Percentiles rank a stretch among this genome's conserved stretches.
Conservation (phyloP, 2,888 invertebrate species). For the Gastracanthus pulcherrimus region DNA sequence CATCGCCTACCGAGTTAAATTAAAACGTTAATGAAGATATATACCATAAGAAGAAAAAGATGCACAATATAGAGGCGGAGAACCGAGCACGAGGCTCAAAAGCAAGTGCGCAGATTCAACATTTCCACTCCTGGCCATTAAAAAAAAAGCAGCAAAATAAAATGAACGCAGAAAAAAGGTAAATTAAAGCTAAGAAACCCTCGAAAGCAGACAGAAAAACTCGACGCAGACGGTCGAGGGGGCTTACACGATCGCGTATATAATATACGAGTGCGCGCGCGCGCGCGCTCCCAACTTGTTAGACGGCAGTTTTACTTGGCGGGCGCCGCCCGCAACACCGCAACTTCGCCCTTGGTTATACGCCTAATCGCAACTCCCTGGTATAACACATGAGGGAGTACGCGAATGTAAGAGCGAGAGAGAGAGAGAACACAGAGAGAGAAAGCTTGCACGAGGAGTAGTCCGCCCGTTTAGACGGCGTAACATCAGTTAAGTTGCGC, state of each 20-base stretch:
- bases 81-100: no score
- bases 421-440: neutral
- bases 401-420: no score
- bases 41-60: no score
- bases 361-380: slow-evolving; percentile 30
- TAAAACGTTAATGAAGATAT: no score
- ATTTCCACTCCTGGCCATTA: neutral
- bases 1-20: no score
- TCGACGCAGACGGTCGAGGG: no score
- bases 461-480: slow-evolving; percentile 33
- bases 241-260: no score
- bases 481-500: slow-evolving; percentile 43
- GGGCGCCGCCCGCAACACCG: neutral
- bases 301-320: slow-evolving; percentile 23
- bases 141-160: neutral
- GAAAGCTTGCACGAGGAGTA: neutral
- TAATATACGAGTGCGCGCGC: no score
- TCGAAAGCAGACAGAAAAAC: neutral
- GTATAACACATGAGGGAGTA: neutral
- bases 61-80: no score
- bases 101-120: no score
- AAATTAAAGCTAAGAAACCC: neutral
- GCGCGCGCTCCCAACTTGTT: neutral
- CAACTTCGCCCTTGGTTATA: slow-evolving; percentile 10
- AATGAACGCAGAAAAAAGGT: neutral